phyloP scores from a whole-genome alignment of 2,888 invertebrate species.

The Lepidochitona cinerea region DNA sequence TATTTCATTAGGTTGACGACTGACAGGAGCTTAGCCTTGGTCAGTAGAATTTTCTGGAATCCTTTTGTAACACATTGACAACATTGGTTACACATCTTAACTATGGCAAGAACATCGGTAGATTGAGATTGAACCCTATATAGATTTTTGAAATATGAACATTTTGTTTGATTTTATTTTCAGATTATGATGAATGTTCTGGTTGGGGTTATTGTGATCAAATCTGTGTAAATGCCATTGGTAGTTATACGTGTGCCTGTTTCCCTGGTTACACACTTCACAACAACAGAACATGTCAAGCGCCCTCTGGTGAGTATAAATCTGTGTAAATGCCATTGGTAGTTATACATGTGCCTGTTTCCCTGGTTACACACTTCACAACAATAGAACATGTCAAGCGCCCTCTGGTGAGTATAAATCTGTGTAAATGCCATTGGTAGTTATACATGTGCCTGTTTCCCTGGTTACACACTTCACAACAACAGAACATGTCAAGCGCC shows the following conservation, averaged over 20 bases:
- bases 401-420: slow-evolving; percentile 74
- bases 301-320: slow-evolving; percentile 58
- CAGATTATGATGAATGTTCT: slow-evolving; percentile 86
- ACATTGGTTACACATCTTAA: too few relatives aligned
- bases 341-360: slow-evolving; percentile 88
- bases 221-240: slow-evolving; percentile 89
- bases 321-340: slow-evolving; percentile 89
- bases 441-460: slow-evolving; percentile 86
- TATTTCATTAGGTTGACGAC: too few relatives aligned
- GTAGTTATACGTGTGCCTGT: slow-evolving; percentile 86
- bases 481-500: slow-evolving; percentile 71
- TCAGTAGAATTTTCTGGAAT: too few relatives aligned
- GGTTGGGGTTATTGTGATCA: slow-evolving; percentile 85
- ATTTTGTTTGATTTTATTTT: neutral
- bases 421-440: slow-evolving; percentile 89
- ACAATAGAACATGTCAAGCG: slow-evolving; percentile 71
- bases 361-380: slow-evolving; percentile 80
- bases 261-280: slow-evolving; percentile 81
- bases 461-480: slow-evolving; percentile 79
- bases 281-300: slow-evolving; percentile 71
- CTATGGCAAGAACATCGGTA: too few relatives aligned
- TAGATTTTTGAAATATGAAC: too few relatives aligned
- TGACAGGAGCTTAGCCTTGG: too few relatives aligned
- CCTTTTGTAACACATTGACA: too few relatives aligned
- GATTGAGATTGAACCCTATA: too few relatives aligned